Conservation (phyloP, 2,113 vertebrate genomes). For the Mesoclemmys tuberculata region DNA sequence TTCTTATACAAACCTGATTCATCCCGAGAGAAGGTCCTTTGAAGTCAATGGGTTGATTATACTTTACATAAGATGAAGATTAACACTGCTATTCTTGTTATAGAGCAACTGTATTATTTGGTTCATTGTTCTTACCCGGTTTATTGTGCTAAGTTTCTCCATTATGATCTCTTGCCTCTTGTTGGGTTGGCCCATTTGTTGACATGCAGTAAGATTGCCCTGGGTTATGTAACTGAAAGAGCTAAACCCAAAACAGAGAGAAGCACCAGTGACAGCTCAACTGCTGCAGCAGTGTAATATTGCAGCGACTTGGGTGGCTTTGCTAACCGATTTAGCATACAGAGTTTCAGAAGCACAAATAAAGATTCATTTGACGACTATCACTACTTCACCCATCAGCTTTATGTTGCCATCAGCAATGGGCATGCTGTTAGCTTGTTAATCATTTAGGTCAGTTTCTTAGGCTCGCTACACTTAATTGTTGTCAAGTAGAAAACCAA, state of each 20-base stretch:
- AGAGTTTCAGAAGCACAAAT: neutral
- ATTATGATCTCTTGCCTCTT: neutral
- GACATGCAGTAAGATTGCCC: neutral
- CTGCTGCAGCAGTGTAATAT: neutral
- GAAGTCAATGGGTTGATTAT: neutral
- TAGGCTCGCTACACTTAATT: conserved; percentile 15
- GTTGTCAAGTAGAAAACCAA: conserved; percentile 15
- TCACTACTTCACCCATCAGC: neutral
- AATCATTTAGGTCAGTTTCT: conserved; percentile 23
- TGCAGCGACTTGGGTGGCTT: neutral
- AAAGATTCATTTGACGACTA: conserved; percentile 8
- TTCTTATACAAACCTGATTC: neutral
- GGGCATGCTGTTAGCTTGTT: neutral
- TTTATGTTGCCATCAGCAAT: neutral
- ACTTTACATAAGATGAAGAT: neutral
- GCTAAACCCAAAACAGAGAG: neutral
- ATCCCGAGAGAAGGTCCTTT: conserved; percentile 28
- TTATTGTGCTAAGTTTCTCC: neutral
- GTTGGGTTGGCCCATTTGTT: neutral
- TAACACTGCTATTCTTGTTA: neutral
- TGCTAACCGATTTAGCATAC: neutral
- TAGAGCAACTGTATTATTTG: neutral
- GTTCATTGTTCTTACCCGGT: neutral
- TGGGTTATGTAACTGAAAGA: neutral
- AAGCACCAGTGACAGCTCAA: neutral